A percentile compares a stretch with the other conserved stretches of the same genome.
phyloP scores from a whole-genome alignment of 2,113 vertebrate species.

The Takifugu flavidus region DNA sequence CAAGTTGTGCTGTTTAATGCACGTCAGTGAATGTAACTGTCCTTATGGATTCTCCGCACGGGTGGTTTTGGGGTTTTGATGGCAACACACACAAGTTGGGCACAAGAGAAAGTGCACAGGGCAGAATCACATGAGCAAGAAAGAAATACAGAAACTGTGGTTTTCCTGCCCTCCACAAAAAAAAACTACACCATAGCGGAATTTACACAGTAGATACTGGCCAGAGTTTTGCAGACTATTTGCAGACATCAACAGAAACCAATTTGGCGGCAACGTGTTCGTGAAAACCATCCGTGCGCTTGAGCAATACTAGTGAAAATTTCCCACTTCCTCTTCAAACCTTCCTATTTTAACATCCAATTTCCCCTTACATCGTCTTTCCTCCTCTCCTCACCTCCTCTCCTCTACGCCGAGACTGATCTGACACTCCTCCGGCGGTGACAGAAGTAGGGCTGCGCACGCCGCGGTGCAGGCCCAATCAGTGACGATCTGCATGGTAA shows the following conservation, averaged over 20 bases:
- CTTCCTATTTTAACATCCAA: slow-evolving; percentile 28
- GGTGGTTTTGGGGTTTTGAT: slow-evolving; percentile 59
- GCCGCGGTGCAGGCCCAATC: slow-evolving; percentile 82
- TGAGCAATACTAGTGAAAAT: slow-evolving; percentile 21
- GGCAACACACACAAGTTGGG: slow-evolving; percentile 61
- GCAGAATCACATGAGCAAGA: slow-evolving; percentile 30
- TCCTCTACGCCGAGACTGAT: slow-evolving; percentile 78
- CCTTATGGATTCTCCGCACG: slow-evolving; percentile 39
- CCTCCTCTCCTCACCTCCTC: neutral
- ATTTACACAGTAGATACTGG: slow-evolving; percentile 37
- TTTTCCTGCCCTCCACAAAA: slow-evolving; percentile 47
- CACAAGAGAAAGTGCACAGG: slow-evolving; percentile 49
- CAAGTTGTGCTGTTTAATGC: neutral
- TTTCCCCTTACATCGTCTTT: slow-evolving; percentile 27
- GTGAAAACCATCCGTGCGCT: slow-evolving; percentile 19
- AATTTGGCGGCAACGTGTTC: slow-evolving; percentile 7
- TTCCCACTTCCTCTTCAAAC: slow-evolving; percentile 47
- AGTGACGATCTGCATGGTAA: slow-evolving; percentile 95
- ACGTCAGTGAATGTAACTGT: slow-evolving; percentile 16
- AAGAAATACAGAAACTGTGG: slow-evolving; percentile 55
- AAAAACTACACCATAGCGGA: slow-evolving; percentile 52
- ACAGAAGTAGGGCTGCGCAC: slow-evolving; percentile 91
- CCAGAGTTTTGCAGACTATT: slow-evolving; percentile 21
- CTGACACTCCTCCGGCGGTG: slow-evolving; percentile 80
- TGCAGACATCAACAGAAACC: slow-evolving; percentile 46